These are phyloP conservation scores for Bombus affinis DNA, from an alignment of 1,140 invertebrate species.

Conservation along the genomic window DNA sequence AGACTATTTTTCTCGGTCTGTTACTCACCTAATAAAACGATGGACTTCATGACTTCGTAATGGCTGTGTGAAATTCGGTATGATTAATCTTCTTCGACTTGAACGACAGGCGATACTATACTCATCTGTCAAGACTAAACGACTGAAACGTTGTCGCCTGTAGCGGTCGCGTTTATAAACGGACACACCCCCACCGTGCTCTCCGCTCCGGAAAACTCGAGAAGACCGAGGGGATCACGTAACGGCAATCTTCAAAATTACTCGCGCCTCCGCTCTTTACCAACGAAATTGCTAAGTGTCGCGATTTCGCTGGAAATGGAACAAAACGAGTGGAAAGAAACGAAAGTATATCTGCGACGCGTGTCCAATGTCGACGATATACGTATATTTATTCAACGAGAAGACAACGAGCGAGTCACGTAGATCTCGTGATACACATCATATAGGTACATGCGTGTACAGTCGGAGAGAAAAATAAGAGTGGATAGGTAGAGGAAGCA, in stretches of 20 bases:
- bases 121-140: conserved; percentile 32
- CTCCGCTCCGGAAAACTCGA: conserved; percentile 9
- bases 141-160: conserved; percentile 70
- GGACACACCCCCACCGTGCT: conserved; percentile 66
- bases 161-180: conserved; percentile 73
- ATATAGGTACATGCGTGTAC: not conserved
- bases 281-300: conserved; percentile 11
- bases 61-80: not conserved
- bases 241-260: conserved; percentile 44
- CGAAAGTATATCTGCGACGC: not conserved
- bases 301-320: conserved; percentile 32
- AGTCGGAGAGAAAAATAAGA: not conserved
- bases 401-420: not conserved
- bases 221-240: conserved; percentile 27
- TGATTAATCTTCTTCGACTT: not conserved
- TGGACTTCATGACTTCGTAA: conserved; percentile 36
- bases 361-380: not conserved
- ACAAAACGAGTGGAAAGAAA: conserved; percentile 14
- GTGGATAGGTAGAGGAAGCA: too few relatives aligned
- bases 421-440: not conserved
- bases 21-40: conserved; percentile 50
- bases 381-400: not conserved
- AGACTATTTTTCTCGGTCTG: not conserved
- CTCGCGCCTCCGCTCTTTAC: conserved; percentile 29
- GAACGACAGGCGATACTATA: not conserved